These are phyloP conservation scores for Amphimallon solstitiale DNA, from an alignment of 2,888 invertebrate genomes.

Conservation along the genomic window DNA sequence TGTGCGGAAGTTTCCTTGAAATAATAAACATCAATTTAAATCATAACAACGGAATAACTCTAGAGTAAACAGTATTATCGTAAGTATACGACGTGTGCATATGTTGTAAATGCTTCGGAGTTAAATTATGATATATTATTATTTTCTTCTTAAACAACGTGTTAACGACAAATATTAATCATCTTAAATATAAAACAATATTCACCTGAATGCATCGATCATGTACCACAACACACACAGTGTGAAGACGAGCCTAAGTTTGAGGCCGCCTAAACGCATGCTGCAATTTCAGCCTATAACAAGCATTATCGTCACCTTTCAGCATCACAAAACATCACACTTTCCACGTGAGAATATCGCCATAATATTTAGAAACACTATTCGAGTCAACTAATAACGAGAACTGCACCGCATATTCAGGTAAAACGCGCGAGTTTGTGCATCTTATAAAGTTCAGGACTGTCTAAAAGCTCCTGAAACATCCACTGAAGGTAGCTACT, in stretches of 20 bases:
- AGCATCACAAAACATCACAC: slow-evolving; percentile 36
- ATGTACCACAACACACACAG: slow-evolving; percentile 47
- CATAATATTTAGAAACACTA: slow-evolving; percentile 15
- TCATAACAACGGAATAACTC: no score
- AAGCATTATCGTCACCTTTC: slow-evolving; percentile 42
- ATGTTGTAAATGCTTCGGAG: no score
- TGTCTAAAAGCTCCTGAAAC: slow-evolving; percentile 15
- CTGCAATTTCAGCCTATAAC: slow-evolving; percentile 43
- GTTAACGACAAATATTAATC: slow-evolving; percentile 2
- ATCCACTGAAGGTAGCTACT: background rate
- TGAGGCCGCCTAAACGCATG: slow-evolving; percentile 44
- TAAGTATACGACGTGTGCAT: no score
- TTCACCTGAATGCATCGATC: slow-evolving; percentile 48
- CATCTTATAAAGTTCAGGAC: background rate
- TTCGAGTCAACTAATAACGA: background rate
- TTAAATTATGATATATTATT: no score
- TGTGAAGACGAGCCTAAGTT: slow-evolving; percentile 44
- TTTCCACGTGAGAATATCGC: slow-evolving; percentile 19
- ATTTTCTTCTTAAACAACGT: no score
- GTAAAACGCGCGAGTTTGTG: background rate
- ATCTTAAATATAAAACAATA: slow-evolving; percentile 28
- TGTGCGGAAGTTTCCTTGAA: no score
- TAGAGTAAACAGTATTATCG: no score
- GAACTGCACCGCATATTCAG: slow-evolving; percentile 3
- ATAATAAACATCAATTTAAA: no score